phyloP scores from a whole-genome alignment of 2,113 vertebrate species.

The Notothenia coriiceps region DNA sequence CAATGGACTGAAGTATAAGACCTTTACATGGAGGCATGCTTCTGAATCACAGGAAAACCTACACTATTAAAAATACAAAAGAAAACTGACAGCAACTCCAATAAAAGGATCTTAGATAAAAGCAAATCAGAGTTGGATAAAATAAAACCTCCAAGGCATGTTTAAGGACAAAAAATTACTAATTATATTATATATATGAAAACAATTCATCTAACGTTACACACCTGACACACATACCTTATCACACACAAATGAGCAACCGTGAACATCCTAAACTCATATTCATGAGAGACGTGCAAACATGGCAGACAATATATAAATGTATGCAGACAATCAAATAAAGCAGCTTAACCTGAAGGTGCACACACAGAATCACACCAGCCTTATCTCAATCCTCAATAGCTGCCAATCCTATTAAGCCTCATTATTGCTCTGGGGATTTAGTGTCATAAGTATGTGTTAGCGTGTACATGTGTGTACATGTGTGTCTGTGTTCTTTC shows the following conservation, averaged over 20 bases:
- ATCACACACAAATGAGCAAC: constrained; percentile 12
- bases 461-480: neutral
- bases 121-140: neutral
- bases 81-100: neutral
- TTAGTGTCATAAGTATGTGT: constrained; percentile 16
- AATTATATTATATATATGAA: neutral
- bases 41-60: neutral
- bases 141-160: neutral
- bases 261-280: neutral
- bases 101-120: neutral
- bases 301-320: neutral
- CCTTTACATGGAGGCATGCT: neutral
- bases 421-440: constrained; percentile 19
- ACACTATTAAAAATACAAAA: neutral
- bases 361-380: neutral
- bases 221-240: constrained; percentile 16
- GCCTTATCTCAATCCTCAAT: constrained; percentile 4
- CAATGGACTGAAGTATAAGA: neutral
- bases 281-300: neutral
- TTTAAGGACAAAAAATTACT: neutral
- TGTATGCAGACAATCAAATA: neutral
- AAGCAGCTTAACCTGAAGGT: neutral
- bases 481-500: neutral
- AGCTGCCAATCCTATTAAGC: constrained; percentile 27
- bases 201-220: constrained; percentile 35